Evolutionary conservation across 1,140 invertebrate genomes (phyloP).

Genomic region (Tetragonula clypearis): DNA sequence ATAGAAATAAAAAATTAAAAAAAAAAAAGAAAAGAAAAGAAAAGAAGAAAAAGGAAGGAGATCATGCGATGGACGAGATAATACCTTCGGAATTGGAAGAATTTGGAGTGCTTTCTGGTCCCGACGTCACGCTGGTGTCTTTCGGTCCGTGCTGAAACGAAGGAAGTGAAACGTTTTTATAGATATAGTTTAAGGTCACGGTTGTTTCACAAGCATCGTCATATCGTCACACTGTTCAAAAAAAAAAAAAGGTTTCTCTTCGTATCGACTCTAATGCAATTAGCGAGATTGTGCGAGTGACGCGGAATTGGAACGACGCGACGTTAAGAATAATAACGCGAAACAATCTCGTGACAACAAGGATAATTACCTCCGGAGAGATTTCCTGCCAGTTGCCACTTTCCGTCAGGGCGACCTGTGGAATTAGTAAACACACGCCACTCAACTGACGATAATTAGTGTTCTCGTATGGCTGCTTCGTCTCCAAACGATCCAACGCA

Average conservation of each 20-base stretch:
- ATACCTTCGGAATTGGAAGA: constrained; percentile 79
- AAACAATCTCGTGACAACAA: not conserved
- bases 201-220: not conserved
- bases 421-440: constrained; percentile 77
- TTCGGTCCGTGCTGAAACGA: constrained; percentile 71
- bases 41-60: not conserved
- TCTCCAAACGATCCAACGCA: not conserved
- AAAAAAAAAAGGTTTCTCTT: not conserved
- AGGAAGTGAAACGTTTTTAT: not conserved
- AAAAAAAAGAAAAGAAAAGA: not conserved
- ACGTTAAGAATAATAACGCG: not conserved
- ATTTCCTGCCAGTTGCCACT: constrained; percentile 83
- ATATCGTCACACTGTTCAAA: not conserved
- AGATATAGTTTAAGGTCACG: not conserved
- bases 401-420: constrained; percentile 81
- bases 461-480: constrained; percentile 12
- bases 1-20: not conserved
- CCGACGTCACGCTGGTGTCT: constrained; percentile 73
- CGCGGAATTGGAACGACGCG: not conserved
- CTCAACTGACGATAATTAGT: constrained; percentile 61
- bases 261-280: too few species aligned
- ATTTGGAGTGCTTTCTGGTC: constrained; percentile 78
- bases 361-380: constrained; percentile 76
- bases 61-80: constrained; percentile 1
- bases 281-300: not conserved